A percentile compares a stretch with the other conserved stretches of the same genome.
Evolutionary conservation across 1,140 invertebrate genomes (phyloP).

Genomic region (Drosophila bifasciata): DNA sequence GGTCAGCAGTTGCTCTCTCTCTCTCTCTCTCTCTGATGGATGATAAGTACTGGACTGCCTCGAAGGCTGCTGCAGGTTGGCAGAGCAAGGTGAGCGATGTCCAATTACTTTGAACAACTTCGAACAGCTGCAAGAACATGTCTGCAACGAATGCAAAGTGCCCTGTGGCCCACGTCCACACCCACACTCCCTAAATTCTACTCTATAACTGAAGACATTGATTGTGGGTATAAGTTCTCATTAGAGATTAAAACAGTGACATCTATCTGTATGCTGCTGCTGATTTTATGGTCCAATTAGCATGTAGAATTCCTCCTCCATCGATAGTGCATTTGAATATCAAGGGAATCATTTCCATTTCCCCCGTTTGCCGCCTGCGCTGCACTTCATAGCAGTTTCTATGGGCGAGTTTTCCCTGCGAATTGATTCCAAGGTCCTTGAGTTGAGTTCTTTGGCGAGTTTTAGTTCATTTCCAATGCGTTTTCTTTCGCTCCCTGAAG

Average conservation of each 20-base stretch:
- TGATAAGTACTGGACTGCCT: slow-evolving; percentile 22
- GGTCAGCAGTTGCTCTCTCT: slow-evolving; percentile 8
- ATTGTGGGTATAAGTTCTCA: no score
- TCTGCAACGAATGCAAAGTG: slow-evolving; percentile 50
- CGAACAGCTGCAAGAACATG: slow-evolving; percentile 50
- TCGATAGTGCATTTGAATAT: slow-evolving; percentile 24
- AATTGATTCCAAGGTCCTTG: slow-evolving; percentile 50
- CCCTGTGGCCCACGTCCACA: not conserved
- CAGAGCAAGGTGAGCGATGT: slow-evolving; percentile 41
- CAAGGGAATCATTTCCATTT: slow-evolving; percentile 16
- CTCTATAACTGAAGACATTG: no score
- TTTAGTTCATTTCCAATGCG: slow-evolving; percentile 41
- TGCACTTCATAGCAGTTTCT: slow-evolving; percentile 45
- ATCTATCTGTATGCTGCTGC: no score
- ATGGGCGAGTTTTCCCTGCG: slow-evolving; percentile 49
- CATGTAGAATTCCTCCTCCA: no score
- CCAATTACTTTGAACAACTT: slow-evolving; percentile 53
- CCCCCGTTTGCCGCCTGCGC: slow-evolving; percentile 34
- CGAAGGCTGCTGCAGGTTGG: slow-evolving; percentile 11
- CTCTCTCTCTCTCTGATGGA: slow-evolving; percentile 10
- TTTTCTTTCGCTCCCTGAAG: slow-evolving; percentile 22
- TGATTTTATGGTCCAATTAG: no score
- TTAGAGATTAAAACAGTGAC: no score
- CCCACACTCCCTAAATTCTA: no score
- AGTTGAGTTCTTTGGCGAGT: slow-evolving; percentile 41